Evolutionary conservation across 2,888 invertebrate species (phyloP).

Genomic region (Drosophila eohydei): DNA sequence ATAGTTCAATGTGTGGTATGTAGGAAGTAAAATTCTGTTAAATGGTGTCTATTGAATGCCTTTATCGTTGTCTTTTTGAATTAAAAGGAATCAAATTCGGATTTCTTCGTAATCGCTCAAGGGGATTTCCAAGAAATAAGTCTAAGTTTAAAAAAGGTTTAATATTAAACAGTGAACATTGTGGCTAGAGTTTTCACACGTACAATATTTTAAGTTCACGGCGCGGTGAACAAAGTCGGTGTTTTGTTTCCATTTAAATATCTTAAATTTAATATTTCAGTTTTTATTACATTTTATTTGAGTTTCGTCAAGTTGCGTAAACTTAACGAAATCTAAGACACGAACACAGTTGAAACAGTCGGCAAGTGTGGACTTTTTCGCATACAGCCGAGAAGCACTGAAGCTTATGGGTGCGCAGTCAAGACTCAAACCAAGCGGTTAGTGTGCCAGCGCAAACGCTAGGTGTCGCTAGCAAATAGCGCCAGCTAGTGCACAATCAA

Average conservation of each 20-base stretch:
- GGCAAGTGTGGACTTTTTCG: background rate
- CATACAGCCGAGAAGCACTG: background rate
- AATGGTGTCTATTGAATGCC: too few species aligned
- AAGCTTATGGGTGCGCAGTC: background rate
- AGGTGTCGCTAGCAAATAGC: conserved; percentile 7
- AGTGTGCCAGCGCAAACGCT: background rate
- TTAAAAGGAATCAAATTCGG: background rate
- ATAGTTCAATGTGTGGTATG: too few species aligned
- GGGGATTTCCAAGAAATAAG: background rate
- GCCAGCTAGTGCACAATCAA: conserved; percentile 8
- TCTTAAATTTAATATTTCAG: background rate
- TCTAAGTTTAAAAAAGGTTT: background rate
- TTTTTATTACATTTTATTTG: background rate
- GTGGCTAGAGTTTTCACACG: background rate
- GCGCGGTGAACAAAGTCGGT: too few species aligned
- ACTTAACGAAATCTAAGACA: background rate
- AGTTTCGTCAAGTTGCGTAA: background rate
- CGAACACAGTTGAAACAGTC: background rate
- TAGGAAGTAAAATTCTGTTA: too few species aligned
- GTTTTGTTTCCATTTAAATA: too few species aligned
- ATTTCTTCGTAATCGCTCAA: background rate
- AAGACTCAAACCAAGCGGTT: background rate
- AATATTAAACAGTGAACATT: background rate
- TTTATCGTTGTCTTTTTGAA: background rate
- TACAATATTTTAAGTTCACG: background rate